These are phyloP conservation scores for Actenoides lindsayi DNA, from an alignment of 2,113 vertebrate species.

Conservation along the genomic window DNA sequence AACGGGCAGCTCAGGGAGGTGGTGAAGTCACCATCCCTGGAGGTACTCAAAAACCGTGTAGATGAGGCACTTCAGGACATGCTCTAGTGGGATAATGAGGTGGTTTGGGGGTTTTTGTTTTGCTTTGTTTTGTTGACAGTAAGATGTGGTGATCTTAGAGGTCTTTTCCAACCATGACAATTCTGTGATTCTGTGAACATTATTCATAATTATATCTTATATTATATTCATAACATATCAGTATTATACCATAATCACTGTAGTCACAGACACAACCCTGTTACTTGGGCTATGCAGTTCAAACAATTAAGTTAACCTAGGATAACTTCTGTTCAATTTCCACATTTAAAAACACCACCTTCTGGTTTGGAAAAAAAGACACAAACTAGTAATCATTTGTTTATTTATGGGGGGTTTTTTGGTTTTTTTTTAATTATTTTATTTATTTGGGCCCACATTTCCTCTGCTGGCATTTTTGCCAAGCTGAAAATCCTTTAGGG, in stretches of 20 bases:
- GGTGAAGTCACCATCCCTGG: too few relatives aligned
- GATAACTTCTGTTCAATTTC: background rate
- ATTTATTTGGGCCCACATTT: background rate
- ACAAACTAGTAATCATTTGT: background rate
- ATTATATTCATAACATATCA: background rate
- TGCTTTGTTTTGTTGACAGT: too few relatives aligned
- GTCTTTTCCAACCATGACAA: too few relatives aligned
- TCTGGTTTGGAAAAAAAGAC: background rate
- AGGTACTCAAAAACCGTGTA: too few relatives aligned
- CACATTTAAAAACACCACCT: background rate
- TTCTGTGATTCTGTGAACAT: background rate
- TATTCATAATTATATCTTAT: background rate
- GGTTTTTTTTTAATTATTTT: too few relatives aligned
- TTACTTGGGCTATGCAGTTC: background rate
- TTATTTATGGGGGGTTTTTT: too few relatives aligned
- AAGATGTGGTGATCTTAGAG: too few relatives aligned
- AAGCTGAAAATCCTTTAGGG: background rate
- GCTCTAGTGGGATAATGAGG: too few relatives aligned
- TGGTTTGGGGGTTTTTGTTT: too few relatives aligned
- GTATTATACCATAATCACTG: background rate
- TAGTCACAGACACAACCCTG: background rate
- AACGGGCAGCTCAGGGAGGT: too few relatives aligned
- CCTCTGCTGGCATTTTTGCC: background rate
- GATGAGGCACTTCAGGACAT: too few relatives aligned
- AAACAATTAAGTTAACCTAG: background rate